phyloP scores from a whole-genome alignment of 2,797 vertebrate species.

The Sebastes trivittatus region DNA sequence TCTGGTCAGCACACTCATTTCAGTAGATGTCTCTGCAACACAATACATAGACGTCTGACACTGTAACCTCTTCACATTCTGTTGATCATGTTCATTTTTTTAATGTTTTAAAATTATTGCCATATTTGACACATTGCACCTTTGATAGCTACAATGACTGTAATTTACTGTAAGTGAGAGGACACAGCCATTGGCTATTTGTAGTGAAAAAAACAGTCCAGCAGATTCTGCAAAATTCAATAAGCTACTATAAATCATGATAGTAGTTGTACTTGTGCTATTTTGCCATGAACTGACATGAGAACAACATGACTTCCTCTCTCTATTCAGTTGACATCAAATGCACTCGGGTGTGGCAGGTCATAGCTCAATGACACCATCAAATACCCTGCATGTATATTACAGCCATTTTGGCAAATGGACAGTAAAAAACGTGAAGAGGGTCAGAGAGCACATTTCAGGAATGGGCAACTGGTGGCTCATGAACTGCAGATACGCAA shows the following conservation, averaged over 20 bases:
- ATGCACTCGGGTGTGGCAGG: background rate
- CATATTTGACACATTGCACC: background rate
- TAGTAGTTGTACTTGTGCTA: background rate
- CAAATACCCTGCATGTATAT: background rate
- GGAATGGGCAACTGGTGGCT: too few relatives aligned
- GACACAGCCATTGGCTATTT: background rate
- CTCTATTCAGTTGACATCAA: background rate
- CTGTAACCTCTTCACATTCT: background rate
- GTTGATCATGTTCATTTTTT: background rate
- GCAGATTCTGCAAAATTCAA: background rate
- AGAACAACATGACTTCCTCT: background rate
- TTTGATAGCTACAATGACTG: background rate
- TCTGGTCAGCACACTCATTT: background rate
- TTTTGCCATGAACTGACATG: background rate
- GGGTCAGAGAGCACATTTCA: background rate
- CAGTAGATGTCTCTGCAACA: background rate
- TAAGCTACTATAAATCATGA: background rate
- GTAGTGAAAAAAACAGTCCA: background rate
- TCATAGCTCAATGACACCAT: background rate
- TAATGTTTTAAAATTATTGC: background rate
- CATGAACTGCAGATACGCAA: too few relatives aligned
- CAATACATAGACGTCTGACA: background rate
- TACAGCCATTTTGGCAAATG: slow-evolving; percentile 1
- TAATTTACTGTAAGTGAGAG: background rate
- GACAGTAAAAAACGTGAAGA: background rate